Conservation (phyloP, 1,140 invertebrate species). For the Camponotus floridanus region DNA sequence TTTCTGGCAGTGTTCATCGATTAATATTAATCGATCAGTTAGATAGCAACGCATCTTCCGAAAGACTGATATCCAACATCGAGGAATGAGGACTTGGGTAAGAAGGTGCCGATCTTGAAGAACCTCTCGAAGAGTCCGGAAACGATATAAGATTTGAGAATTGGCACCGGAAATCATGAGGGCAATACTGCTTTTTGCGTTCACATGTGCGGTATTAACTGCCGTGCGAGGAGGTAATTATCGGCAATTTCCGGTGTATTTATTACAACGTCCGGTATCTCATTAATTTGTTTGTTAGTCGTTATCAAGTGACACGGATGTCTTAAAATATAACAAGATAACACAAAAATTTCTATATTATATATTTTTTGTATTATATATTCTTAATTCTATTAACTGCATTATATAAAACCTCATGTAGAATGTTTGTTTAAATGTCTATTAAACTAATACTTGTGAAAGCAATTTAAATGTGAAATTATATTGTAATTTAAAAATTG, state of each 20-base stretch:
- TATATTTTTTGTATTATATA: too few species aligned
- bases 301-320: background rate
- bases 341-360: too few species aligned
- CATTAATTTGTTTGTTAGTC: constrained; percentile 35
- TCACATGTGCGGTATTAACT: background rate
- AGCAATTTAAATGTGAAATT: background rate
- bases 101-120: background rate
- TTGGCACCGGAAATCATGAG: constrained; percentile 8
- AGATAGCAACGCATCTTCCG: background rate
- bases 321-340: too few species aligned
- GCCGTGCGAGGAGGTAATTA: constrained; percentile 47
- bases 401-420: too few species aligned
- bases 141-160: background rate
- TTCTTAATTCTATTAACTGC: too few species aligned
- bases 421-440: too few species aligned
- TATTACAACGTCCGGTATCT: constrained; percentile 51
- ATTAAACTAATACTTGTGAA: background rate
- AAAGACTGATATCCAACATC: background rate
- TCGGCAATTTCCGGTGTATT: constrained; percentile 40
- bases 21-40: background rate
- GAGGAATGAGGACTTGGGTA: constrained; percentile 30
- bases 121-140: background rate
- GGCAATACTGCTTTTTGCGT: constrained; percentile 11
- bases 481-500: background rate
- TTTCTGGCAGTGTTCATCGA: background rate